Percentiles rank a stretch among this genome's conserved stretches.
Evolutionary conservation across 1,140 invertebrate species (phyloP).

Genomic region (Sminthurides bifidus): DNA sequence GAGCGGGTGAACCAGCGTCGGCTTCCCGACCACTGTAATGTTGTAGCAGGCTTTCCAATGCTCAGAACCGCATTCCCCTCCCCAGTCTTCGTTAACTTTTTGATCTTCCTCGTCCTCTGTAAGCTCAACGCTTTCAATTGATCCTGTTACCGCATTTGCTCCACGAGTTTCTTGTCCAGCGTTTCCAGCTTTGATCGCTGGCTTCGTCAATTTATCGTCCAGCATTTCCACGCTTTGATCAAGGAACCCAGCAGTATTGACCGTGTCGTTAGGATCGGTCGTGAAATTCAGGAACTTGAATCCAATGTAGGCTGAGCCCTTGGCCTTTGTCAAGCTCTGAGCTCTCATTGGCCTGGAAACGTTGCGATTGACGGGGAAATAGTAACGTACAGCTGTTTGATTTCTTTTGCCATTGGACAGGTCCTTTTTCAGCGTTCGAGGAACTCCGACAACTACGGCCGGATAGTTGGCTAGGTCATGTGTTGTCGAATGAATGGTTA

Average conservation of each 20-base stretch:
- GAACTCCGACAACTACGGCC: too few relatives aligned
- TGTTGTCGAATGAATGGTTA: too few relatives aligned
- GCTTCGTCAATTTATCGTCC: too few relatives aligned
- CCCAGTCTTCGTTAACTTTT: constrained; percentile 10
- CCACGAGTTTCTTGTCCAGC: neutral
- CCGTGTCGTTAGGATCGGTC: neutral
- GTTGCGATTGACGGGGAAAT: too few relatives aligned
- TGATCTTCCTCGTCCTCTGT: neutral
- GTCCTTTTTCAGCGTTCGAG: too few relatives aligned
- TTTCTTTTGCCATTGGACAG: too few relatives aligned
- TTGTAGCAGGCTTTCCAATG: constrained; percentile 13
- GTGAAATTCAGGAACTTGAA: neutral
- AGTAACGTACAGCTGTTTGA: too few relatives aligned
- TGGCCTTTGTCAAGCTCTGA: too few relatives aligned
- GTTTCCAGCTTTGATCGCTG: too few relatives aligned
- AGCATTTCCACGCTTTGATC: neutral
- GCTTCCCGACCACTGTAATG: neutral
- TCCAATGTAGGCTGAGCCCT: too few relatives aligned
- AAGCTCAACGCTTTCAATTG: neutral
- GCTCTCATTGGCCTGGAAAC: too few relatives aligned
- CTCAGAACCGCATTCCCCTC: constrained; percentile 2
- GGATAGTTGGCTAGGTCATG: too few relatives aligned
- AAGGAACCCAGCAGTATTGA: neutral
- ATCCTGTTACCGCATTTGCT: neutral
- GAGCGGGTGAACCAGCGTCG: neutral